Base-by-base conservation (phyloP, 2,113 vertebrate genomes). In the Sturnira hondurensis region DNA sequence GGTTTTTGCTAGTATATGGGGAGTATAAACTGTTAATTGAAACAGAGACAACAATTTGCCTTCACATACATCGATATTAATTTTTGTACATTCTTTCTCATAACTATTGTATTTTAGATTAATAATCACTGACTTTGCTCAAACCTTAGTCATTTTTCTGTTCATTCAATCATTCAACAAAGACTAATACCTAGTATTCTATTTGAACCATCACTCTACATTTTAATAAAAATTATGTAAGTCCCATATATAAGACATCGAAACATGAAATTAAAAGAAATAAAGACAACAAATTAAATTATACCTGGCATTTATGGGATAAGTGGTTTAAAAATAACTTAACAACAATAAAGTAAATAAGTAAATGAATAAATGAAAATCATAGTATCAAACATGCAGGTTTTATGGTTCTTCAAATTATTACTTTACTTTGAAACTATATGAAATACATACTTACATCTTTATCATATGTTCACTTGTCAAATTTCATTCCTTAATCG, bases 221-320 rank as follows among this genome's bases (percentile, higher is more conserved):
- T 86, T 92, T 94, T 89, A 78, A 47, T 86, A 31, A 38, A 89
- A 76, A 15, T 41, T 61, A 41, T 52, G 1, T 82, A 82, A 88
- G 12, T 56, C 28, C 50, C 15, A 74, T 63, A 73, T 68, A 47
- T 12, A 83, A 77, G 11, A 36, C 86, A 13, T 43, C 28, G 43
- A 63, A 92, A 84, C 38, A 36, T 84, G 9, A 94, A 67, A 67
- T 87, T 87, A 89, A 47, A 96, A 93, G 26, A 78, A 58, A 89
- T 41, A 47, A 89, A 81, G 26, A 86, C 78, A 12, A 77, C 26
- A 91, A 31, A 67, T 71, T 47, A 68, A 95, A 86, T 78, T 36
- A 70, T 73, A 54, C 10, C 67, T 81, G 16, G 26, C 31, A 81
- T 38, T 83, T 91, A 26, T 43, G 50, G 3, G 50, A 83, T 81